These are phyloP conservation scores for Eupithecia subumbrata DNA, from an alignment of 2,888 invertebrate species.

Conservation along the genomic window DNA sequence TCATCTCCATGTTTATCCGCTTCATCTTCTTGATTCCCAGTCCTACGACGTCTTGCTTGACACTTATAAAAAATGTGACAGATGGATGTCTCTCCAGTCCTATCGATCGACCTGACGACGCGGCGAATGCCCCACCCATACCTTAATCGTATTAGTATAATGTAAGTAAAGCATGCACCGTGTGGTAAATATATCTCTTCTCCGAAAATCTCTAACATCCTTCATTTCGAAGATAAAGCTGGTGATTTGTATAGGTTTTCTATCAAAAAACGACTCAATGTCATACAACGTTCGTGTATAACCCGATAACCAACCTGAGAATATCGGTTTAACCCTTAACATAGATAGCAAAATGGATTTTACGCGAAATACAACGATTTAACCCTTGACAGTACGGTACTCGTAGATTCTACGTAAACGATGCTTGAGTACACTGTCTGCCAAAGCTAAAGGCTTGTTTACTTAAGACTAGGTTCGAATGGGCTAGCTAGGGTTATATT, in stretches of 20 bases:
- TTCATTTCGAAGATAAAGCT: background rate
- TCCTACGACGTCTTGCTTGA: no score
- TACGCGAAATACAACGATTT: conserved; percentile 4
- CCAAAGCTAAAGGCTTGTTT: background rate
- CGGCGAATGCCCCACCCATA: no score
- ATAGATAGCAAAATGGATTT: background rate
- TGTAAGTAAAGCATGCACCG: background rate
- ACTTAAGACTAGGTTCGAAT: background rate
- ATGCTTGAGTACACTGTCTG: background rate
- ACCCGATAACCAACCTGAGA: background rate
- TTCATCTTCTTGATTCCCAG: no score
- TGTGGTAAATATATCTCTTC: background rate
- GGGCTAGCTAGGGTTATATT: no score
- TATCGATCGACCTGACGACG: no score
- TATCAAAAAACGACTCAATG: background rate
- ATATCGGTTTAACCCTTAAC: background rate
- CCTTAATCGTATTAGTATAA: no score
- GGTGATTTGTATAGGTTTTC: conserved; percentile 4
- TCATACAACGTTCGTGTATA: background rate
- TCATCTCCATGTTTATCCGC: no score
- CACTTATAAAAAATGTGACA: no score
- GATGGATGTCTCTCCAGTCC: no score
- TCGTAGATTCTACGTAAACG: background rate
- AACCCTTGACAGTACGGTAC: background rate
- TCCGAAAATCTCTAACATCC: background rate